Base-by-base conservation (phyloP, 2,888 invertebrate species). In the Torymus auratus region DNA sequence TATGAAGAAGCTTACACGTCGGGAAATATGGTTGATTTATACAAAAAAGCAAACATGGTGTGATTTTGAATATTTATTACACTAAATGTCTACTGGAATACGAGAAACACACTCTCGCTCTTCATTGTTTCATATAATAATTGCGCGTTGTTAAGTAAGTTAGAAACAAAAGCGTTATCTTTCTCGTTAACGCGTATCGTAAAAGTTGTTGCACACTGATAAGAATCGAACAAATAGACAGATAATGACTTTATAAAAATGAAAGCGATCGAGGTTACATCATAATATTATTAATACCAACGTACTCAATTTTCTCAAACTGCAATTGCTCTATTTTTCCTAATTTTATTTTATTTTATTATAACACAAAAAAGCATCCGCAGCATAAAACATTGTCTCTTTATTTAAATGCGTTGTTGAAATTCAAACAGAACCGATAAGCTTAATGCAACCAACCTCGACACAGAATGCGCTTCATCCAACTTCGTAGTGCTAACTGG, bases 401-500 rank as follows among this genome's bases (percentile, higher is more conserved):
- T 41, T 7, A 41, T 41, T 41, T 4, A 41, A 5, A 41, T 41
- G 5, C 7, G 41, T 7, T 7, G 1, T 41, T 41, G 7, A 7
- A 41, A 41, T 1, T 1, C 41, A 41, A 41, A 41, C 5, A 41
- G 7, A 41, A 41, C 7, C 7, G 7, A 41, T 41, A 41, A 41
- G 41, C 41, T 28, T 41, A 41, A 41, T 10, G 11, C 11, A 28
- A 62, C 60, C 1, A 74, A 83, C 83, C 83, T 83, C 11, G 82
- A 68, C 10, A 61, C 15, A 7, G 69, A 17, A 60, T 88, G 88
- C 82, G 86, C 89, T 87, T 87, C 86, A 71, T 85, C 86, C 76
- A 91, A 93, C 81, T 94, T 94, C 0, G 94, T 94, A 13, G 95
- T 95, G 88, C 93, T 94, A 68, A 95, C 93, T 4, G 95, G 94